Conservation (phyloP, 1,140 invertebrate genomes). For the Cryptotermes secundus region DNA sequence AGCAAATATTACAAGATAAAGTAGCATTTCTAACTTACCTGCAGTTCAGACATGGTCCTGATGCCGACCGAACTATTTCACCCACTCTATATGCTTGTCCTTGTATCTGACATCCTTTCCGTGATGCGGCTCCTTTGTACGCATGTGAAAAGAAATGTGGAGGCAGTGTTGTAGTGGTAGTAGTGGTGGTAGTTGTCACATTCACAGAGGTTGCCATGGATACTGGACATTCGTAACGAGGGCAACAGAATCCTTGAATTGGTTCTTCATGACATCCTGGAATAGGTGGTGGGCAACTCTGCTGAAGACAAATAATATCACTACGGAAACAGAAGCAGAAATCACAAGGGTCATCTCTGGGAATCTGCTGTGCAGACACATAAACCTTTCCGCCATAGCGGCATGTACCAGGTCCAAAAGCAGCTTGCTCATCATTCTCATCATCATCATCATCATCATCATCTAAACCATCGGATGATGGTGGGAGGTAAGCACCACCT, state of each 20-base stretch:
- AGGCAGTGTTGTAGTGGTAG: conserved; percentile 80
- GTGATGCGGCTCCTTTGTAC: conserved; percentile 69
- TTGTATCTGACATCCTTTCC: conserved; percentile 80
- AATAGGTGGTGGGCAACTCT: conserved; percentile 92
- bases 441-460: conserved; percentile 57
- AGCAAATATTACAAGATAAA: neutral
- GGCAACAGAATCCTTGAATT: conserved; percentile 92
- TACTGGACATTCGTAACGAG: conserved; percentile 89
- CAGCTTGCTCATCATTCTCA: conserved; percentile 67
- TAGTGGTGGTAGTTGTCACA: conserved; percentile 78
- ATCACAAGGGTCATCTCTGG: conserved; percentile 89
- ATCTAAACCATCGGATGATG: conserved; percentile 38
- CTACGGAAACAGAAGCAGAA: conserved; percentile 97
- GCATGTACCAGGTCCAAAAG: conserved; percentile 84
- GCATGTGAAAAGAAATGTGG: conserved; percentile 76
- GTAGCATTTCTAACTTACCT: conserved; percentile 65
- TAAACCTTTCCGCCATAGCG: conserved; percentile 89
- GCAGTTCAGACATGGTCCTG: conserved; percentile 89
- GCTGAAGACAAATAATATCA: conserved; percentile 92
- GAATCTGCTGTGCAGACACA: conserved; percentile 92
- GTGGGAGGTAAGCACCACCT: conserved; percentile 34
- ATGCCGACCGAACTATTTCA: conserved; percentile 76
- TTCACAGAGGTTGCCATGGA: conserved; percentile 76
- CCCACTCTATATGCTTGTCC: conserved; percentile 80
- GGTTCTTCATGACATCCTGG: conserved; percentile 86